These are phyloP conservation scores for Actinernus sp. DNA, from an alignment of 92 coral and sea anemone genomes.

Conservation along the genomic window DNA sequence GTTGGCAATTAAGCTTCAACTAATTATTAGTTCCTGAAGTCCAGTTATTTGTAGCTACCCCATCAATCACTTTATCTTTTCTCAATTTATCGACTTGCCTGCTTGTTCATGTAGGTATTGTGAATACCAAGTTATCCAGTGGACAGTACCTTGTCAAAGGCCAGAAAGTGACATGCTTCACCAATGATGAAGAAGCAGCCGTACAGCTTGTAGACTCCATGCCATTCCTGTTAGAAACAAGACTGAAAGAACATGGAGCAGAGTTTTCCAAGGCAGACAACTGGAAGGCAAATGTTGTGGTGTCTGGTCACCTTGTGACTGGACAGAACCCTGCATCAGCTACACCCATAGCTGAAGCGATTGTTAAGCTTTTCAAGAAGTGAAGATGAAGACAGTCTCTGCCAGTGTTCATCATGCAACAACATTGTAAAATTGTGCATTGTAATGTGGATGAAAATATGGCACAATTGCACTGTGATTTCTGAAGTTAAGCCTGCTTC, in stretches of 20 bases:
- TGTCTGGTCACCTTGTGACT: constrained; percentile 68
- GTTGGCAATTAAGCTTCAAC: too few relatives aligned
- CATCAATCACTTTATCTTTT: too few relatives aligned
- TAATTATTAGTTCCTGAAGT: too few relatives aligned
- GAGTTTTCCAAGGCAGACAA: constrained; percentile 42
- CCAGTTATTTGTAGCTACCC: too few relatives aligned
- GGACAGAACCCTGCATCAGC: constrained; percentile 98
- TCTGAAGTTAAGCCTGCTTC: too few relatives aligned
- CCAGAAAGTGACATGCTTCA: constrained; percentile 85
- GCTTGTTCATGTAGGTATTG: too few relatives aligned
- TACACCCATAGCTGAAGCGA: constrained; percentile 75
- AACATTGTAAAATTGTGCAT: too few relatives aligned
- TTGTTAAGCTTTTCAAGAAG: constrained; percentile 39
- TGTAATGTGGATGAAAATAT: too few relatives aligned
- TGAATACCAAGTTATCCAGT: constrained; percentile 89
- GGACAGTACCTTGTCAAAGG: constrained; percentile 92
- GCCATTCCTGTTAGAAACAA: constrained; percentile 94
- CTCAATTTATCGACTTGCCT: too few relatives aligned
- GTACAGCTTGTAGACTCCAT: constrained; percentile 62
- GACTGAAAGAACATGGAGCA: constrained; percentile 83
- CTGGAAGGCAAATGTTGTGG: constrained; percentile 66
- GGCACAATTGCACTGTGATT: too few relatives aligned
- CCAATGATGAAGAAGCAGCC: constrained; percentile 75
- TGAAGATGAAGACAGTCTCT: too few relatives aligned
- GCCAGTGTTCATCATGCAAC: too few relatives aligned